A percentile compares a stretch with the other conserved stretches of the same genome.
Conservation (phyloP, 2,888 invertebrate genomes). For the Quadroppia sp. region DNA sequence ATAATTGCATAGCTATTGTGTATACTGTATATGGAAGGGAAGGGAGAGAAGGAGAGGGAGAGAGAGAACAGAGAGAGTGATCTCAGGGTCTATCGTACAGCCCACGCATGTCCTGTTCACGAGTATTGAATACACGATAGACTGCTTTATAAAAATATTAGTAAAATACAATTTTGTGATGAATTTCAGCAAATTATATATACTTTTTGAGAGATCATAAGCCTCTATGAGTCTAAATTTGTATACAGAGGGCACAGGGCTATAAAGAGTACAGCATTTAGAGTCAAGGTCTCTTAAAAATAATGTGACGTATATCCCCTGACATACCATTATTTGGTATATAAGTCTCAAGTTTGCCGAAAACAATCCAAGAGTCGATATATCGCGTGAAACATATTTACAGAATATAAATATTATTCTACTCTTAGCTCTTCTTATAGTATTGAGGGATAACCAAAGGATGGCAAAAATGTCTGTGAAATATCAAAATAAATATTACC, state of each 20-base stretch:
- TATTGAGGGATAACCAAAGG: too few species aligned
- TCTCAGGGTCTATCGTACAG: background rate
- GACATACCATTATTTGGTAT: constrained; percentile 4
- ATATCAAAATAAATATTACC: too few species aligned
- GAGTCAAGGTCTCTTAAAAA: constrained; percentile 27
- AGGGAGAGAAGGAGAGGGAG: background rate
- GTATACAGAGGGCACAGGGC: background rate
- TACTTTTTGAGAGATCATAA: constrained; percentile 24
- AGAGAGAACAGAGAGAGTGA: constrained; percentile 4
- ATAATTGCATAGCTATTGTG: background rate
- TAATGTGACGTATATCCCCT: constrained; percentile 14
- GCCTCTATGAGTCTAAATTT: constrained; percentile 24
- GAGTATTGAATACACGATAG: background rate
- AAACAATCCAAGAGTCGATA: background rate
- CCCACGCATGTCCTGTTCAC: constrained; percentile 34
- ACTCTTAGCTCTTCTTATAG: background rate
- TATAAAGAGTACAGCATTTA: constrained; percentile 22
- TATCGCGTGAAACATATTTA: background rate
- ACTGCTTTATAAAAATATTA: background rate
- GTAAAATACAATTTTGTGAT: constrained; percentile 4
- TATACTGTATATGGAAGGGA: background rate
- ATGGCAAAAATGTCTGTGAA: background rate
- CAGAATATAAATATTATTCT: background rate
- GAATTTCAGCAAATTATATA: constrained; percentile 28
- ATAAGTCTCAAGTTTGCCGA: constrained; percentile 7